Evolutionary conservation across 2,113 vertebrate species (phyloP).

Genomic region (Numenius arquata): DNA sequence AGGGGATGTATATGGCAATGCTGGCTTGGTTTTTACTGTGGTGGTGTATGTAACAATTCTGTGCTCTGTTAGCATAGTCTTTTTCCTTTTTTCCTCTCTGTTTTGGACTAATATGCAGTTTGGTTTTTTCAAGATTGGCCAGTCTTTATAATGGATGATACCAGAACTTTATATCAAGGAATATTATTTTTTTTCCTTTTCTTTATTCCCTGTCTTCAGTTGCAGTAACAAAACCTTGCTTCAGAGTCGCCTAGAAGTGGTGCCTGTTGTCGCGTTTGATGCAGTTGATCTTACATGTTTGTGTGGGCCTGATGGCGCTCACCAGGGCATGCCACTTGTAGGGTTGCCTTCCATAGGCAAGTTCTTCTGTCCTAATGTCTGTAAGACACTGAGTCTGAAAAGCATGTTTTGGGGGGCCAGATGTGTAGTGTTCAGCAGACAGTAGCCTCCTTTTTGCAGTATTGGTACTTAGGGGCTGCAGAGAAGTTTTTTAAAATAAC

Average conservation of each 20-base stretch:
- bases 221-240: neutral
- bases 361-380: neutral
- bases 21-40: neutral
- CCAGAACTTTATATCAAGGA: neutral
- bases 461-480: neutral
- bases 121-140: neutral
- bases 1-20: too few relatives aligned
- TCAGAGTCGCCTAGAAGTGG: neutral
- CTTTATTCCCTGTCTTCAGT: neutral
- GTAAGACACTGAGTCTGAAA: neutral
- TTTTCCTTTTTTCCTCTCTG: neutral
- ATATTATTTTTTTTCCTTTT: neutral
- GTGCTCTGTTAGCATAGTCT: neutral
- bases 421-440: neutral
- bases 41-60: neutral
- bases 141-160: neutral
- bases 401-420: neutral
- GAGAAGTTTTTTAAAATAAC: neutral
- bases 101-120: neutral
- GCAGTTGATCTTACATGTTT: neutral
- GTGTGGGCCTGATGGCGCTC: neutral
- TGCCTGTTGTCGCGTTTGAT: neutral
- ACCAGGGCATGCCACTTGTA: neutral
- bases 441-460: neutral
- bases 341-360: neutral